phyloP scores from a whole-genome alignment of 2,888 invertebrate genomes.

The Patella pellucida region DNA sequence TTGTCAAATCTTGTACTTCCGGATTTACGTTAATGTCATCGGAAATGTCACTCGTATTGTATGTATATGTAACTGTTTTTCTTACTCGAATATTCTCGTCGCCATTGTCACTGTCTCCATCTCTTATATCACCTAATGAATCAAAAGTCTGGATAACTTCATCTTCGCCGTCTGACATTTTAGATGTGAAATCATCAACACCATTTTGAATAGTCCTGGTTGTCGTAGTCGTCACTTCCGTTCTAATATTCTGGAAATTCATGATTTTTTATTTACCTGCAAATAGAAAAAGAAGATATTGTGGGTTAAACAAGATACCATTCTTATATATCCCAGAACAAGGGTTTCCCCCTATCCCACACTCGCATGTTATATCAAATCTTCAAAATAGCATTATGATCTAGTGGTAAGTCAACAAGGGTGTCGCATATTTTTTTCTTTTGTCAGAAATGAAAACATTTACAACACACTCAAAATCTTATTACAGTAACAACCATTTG shows the following conservation, averaged over 20 bases:
- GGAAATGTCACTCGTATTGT: not conserved
- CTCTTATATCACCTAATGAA: not conserved
- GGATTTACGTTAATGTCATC: not conserved
- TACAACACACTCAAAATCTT: no score
- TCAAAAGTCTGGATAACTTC: not conserved
- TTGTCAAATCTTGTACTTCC: not conserved
- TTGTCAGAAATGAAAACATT: no score
- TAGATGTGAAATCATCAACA: not conserved
- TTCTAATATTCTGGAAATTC: not conserved
- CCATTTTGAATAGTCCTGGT: not conserved
- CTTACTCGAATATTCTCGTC: not conserved
- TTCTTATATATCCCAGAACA: no score
- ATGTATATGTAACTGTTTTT: not conserved
- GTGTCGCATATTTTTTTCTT: no score
- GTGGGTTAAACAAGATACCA: no score
- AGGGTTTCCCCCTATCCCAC: no score
- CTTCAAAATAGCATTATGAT: no score
- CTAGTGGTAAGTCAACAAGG: no score
- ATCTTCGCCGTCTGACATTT: not conserved
- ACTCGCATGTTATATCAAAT: no score
- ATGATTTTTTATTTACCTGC: no score
- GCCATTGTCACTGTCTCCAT: slow-evolving; percentile 3
- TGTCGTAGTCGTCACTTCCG: not conserved
- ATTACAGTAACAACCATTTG: no score
- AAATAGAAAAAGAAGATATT: no score